These are phyloP conservation scores for Polypedilum vanderplanki DNA, from an alignment of 1,140 invertebrate species.

Conservation along the genomic window DNA sequence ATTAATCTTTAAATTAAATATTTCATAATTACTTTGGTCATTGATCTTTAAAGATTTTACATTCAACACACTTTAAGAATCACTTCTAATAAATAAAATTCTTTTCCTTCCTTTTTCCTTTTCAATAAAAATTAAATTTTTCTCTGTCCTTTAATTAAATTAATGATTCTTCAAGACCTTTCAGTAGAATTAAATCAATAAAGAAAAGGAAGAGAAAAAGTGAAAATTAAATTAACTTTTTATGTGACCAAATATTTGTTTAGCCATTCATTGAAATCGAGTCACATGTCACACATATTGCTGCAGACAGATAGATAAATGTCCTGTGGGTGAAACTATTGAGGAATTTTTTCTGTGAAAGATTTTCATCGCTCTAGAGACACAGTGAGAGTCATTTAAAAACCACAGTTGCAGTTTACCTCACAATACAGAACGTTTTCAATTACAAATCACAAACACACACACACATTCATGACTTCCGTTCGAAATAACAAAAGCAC, in stretches of 20 bases:
- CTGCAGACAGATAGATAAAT: neutral
- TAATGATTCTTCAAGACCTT: neutral
- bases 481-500: neutral
- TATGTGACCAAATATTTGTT: constrained; percentile 27
- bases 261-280: neutral
- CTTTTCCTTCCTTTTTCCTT: neutral
- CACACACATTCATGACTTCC: constrained; percentile 23
- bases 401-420: constrained; percentile 10
- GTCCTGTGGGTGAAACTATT: neutral
- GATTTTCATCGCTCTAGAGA: neutral
- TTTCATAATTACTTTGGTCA: no score
- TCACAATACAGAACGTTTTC: constrained; percentile 17
- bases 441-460: constrained; percentile 21
- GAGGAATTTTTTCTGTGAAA: no score
- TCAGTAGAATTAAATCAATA: neutral
- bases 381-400: neutral
- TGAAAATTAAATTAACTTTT: constrained; percentile 27
- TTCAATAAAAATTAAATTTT: neutral
- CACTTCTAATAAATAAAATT: neutral
- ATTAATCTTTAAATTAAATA: no score
- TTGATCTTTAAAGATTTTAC: neutral
- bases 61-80: neutral
- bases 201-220: neutral
- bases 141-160: neutral
- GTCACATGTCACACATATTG: neutral